phyloP scores from a whole-genome alignment of 2,113 vertebrate species.

The Sardina pilchardus region DNA sequence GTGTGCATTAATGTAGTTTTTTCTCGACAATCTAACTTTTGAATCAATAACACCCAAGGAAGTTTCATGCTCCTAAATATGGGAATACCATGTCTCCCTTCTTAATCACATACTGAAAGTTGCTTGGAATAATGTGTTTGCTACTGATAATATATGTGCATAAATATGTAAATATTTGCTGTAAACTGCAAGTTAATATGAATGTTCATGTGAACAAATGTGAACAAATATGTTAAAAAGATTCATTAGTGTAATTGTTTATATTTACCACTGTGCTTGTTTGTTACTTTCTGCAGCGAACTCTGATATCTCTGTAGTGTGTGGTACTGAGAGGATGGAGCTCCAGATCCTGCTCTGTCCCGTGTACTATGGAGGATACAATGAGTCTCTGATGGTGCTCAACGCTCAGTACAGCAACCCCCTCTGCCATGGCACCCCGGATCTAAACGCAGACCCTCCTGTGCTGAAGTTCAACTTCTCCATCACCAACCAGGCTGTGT shows the following conservation, averaged over 20 bases:
- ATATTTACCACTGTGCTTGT: background rate
- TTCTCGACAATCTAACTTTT: too few relatives aligned
- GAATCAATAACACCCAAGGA: background rate
- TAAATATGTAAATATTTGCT: background rate
- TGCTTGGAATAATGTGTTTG: background rate
- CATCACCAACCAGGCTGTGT: conserved; percentile 50
- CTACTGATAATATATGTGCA: background rate
- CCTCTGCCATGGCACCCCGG: conserved; percentile 57
- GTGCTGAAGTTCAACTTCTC: conserved; percentile 65
- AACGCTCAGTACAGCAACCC: conserved; percentile 54
- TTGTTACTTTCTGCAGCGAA: conserved; percentile 55
- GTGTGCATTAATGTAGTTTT: background rate
- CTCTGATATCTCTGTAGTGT: conserved; percentile 64
- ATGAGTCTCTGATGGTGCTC: conserved; percentile 67
- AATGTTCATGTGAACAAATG: background rate
- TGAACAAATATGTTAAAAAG: too few relatives aligned
- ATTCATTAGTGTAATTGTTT: background rate
- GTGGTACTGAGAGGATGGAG: conserved; percentile 63
- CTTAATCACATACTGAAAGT: too few relatives aligned
- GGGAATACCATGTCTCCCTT: background rate
- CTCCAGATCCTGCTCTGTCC: conserved; percentile 71
- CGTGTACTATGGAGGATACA: conserved; percentile 66
- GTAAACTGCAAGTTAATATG: background rate
- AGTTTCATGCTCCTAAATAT: background rate
- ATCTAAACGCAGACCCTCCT: conserved; percentile 57